Evolutionary conservation across 2,888 invertebrate species (phyloP).

Genomic region (Himalopsyche kuldschensis): DNA sequence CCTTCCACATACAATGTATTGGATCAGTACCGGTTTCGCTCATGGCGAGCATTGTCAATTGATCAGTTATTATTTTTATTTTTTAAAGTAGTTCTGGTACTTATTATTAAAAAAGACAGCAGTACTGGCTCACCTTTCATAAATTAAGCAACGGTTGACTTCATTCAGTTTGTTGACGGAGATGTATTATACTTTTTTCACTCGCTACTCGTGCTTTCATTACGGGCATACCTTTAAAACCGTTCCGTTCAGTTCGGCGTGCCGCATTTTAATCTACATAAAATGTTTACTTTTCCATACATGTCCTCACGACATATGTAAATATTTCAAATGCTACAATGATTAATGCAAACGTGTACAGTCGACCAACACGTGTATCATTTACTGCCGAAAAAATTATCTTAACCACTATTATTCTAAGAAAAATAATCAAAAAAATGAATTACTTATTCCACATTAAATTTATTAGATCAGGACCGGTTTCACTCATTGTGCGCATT

Average conservation of each 20-base stretch:
- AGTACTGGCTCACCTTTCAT: neutral
- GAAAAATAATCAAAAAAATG: too few species aligned
- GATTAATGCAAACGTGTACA: constrained; percentile 7
- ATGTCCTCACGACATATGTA: neutral
- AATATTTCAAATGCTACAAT: constrained; percentile 17
- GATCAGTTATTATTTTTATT: too few species aligned
- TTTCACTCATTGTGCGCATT: too few species aligned
- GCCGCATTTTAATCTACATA: constrained; percentile 12
- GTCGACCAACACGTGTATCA: neutral
- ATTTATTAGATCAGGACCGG: too few species aligned
- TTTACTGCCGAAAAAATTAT: neutral
- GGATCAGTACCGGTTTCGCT: too few species aligned
- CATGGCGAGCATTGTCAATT: too few species aligned
- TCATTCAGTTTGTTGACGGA: neutral
- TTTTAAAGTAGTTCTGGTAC: too few species aligned
- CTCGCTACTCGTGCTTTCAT: neutral
- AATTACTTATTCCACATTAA: too few species aligned
- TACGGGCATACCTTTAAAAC: neutral
- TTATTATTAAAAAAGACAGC: too few species aligned
- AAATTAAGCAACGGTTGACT: neutral
- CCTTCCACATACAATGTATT: too few species aligned
- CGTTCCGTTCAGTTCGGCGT: neutral
- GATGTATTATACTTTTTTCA: neutral
- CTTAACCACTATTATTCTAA: neutral
- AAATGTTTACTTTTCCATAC: constrained; percentile 7